A percentile compares a stretch with the other conserved stretches of the same genome.
Evolutionary conservation across 1,140 invertebrate genomes (phyloP).

Genomic region (Drosophila parvula): DNA sequence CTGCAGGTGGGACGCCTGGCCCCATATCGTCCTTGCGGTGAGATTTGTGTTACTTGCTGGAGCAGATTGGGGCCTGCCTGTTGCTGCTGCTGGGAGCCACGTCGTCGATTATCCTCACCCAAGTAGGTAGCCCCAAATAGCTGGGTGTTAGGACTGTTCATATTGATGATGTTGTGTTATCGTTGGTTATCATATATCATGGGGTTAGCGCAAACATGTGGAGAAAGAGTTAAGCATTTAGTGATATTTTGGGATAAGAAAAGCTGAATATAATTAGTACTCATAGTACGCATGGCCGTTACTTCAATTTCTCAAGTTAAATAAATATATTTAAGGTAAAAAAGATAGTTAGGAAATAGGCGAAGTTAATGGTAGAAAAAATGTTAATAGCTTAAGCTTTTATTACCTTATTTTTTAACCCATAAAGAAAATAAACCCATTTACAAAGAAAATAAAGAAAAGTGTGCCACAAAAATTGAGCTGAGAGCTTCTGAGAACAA

Average conservation of each 20-base stretch:
- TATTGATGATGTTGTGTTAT: conserved; percentile 46
- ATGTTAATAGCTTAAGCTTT: not conserved
- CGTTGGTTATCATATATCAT: conserved; percentile 46
- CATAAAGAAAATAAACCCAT: not conserved
- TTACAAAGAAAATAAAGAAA: not conserved
- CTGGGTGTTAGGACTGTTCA: conserved; percentile 82
- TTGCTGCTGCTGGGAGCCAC: conserved; percentile 38
- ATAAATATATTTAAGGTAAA: not conserved
- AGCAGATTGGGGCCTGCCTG: conserved; percentile 43
- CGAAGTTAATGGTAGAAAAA: not conserved
- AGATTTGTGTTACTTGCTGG: conserved; percentile 78
- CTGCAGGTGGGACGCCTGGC: conserved; percentile 87
- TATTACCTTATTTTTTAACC: not conserved
- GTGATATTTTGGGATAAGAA: conserved; percentile 9
- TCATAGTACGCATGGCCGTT: not conserved
- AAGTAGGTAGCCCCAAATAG: conserved; percentile 82
- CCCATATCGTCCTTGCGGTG: conserved; percentile 85
- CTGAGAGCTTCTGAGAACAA: not conserved
- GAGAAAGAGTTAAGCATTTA: conserved; percentile 36
- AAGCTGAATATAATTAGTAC: not conserved
- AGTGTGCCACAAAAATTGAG: not conserved
- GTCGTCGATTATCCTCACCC: conserved; percentile 72
- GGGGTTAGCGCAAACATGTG: conserved; percentile 60
- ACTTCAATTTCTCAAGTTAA: not conserved
- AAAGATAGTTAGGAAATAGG: not conserved